These are phyloP conservation scores for Oncorhynchus masou DNA, from an alignment of 2,113 vertebrate species.

Conservation along the genomic window DNA sequence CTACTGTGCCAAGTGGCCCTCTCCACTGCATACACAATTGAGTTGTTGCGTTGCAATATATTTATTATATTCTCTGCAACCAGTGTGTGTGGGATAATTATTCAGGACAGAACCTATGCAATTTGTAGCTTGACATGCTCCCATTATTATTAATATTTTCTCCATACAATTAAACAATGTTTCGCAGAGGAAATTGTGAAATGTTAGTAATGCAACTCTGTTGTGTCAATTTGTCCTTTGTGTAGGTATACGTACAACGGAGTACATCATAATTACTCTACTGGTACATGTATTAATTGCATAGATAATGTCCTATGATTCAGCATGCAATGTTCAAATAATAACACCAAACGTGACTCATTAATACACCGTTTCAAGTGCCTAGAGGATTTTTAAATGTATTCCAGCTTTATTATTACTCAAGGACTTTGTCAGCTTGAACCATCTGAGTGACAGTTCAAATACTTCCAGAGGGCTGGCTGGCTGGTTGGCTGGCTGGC, in stretches of 20 bases:
- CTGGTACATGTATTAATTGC: not conserved
- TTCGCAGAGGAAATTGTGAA: not conserved
- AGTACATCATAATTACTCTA: not conserved
- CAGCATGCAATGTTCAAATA: not conserved
- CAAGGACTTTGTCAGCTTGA: not conserved
- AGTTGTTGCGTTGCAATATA: not conserved
- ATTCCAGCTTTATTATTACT: not conserved
- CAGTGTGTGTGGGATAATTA: conserved; percentile 8
- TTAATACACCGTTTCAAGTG: not conserved
- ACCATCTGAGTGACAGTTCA: conserved; percentile 11
- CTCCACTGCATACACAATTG: not conserved
- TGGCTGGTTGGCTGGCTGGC: not conserved
- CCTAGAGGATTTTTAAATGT: not conserved
- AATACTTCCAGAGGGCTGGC: conserved; percentile 10
- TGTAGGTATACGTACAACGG: not conserved
- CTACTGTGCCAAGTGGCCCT: not conserved
- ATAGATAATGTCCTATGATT: not conserved
- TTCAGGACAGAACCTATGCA: conserved; percentile 1
- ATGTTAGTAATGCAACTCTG: not conserved
- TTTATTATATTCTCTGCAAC: not conserved
- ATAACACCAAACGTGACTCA: not conserved
- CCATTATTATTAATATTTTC: not conserved
- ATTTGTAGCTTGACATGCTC: conserved; percentile 2
- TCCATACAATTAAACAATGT: conserved; percentile 1
- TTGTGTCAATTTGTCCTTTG: not conserved